phyloP scores from a whole-genome alignment of 2,797 vertebrate genomes.

The Anniella stebbinsi region DNA sequence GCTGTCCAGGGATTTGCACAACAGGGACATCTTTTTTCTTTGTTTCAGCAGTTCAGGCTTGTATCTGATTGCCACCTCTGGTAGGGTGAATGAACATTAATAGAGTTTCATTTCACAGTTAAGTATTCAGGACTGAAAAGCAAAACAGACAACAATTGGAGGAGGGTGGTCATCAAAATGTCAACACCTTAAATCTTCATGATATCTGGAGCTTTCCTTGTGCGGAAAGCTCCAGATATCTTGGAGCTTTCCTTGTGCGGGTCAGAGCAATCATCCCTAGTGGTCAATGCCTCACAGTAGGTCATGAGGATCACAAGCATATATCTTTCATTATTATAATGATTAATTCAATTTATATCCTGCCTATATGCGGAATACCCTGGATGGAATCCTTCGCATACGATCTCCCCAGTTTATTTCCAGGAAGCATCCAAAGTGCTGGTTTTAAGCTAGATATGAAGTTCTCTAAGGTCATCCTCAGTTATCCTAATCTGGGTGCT shows the following conservation, averaged over 20 bases:
- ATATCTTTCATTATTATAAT: too few relatives aligned
- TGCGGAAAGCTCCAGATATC: too few relatives aligned
- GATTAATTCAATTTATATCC: too few relatives aligned
- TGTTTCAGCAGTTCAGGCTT: constrained; percentile 60
- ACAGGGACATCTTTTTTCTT: constrained; percentile 54
- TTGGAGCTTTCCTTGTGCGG: too few relatives aligned
- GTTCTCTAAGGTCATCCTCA: not conserved
- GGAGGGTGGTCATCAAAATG: not conserved
- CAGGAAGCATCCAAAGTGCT: not conserved
- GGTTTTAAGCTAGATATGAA: too few relatives aligned
- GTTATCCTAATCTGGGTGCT: not conserved
- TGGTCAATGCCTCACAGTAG: not conserved
- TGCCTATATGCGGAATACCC: too few relatives aligned
- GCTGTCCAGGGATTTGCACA: constrained; percentile 42
- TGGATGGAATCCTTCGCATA: not conserved
- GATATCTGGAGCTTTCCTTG: not conserved
- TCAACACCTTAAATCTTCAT: not conserved
- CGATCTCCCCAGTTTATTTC: not conserved
- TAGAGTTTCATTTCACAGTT: constrained; percentile 23
- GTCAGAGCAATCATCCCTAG: not conserved
- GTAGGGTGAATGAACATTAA: constrained; percentile 30
- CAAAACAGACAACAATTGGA: constrained; percentile 39
- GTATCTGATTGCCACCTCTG: constrained; percentile 31
- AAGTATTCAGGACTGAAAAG: constrained; percentile 40
- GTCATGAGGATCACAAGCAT: too few relatives aligned